Evolutionary conservation across 2,113 vertebrate species (phyloP).

Genomic region (Dasyurus viverrinus): DNA sequence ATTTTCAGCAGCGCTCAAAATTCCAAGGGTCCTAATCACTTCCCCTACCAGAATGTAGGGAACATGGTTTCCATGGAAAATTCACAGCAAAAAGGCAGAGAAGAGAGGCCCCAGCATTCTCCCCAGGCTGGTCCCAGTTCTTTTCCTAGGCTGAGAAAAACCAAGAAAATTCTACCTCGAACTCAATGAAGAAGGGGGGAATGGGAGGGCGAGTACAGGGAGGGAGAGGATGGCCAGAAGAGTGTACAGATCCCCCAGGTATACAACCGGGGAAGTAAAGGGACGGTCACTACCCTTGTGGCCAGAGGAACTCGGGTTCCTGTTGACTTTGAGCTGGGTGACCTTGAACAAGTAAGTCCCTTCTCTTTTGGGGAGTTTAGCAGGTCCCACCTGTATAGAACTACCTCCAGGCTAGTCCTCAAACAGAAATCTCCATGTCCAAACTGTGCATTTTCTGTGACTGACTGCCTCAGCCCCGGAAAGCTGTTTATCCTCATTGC

Average conservation of each 20-base stretch:
- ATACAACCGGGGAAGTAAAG: background rate
- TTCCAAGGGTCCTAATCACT: slow-evolving; percentile 59
- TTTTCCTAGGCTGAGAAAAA: slow-evolving; percentile 41
- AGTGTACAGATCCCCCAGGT: background rate
- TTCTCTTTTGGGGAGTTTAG: slow-evolving; percentile 39
- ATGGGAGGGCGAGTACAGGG: background rate
- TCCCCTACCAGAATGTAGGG: slow-evolving; percentile 51
- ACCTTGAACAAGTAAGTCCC: background rate
- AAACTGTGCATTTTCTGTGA: background rate
- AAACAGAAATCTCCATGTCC: background rate
- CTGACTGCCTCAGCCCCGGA: too few species aligned
- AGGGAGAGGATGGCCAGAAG: slow-evolving; percentile 3
- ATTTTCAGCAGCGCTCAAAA: slow-evolving; percentile 58
- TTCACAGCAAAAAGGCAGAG: slow-evolving; percentile 53
- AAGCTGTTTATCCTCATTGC: background rate
- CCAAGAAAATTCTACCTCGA: background rate
- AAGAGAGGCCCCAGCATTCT: background rate
- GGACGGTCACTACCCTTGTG: too few species aligned
- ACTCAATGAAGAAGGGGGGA: background rate
- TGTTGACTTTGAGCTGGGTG: background rate
- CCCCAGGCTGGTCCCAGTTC: background rate
- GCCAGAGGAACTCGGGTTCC: background rate
- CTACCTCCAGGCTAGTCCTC: background rate
- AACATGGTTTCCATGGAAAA: slow-evolving; percentile 68
- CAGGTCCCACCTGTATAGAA: slow-evolving; percentile 13